Conservation (phyloP, 2,797 vertebrate genomes). For the Eulemur rubriventer region DNA sequence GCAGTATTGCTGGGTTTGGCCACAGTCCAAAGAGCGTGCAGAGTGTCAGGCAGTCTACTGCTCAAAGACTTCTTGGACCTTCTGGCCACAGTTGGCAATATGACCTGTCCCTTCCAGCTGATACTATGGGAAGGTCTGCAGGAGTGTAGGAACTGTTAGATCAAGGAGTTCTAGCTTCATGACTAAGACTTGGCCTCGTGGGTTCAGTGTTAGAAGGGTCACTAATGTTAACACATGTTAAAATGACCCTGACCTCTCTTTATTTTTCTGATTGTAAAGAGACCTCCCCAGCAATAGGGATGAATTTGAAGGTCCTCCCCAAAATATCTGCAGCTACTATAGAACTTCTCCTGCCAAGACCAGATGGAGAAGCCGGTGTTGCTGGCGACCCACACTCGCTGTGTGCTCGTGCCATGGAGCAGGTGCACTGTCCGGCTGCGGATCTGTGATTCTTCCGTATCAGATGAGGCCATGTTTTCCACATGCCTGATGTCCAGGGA, state of each 20-base stretch:
- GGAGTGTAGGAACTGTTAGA: neutral
- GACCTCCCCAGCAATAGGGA: neutral
- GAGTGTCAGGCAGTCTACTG: neutral
- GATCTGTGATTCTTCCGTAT: neutral
- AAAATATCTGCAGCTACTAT: neutral
- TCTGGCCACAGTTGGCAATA: neutral
- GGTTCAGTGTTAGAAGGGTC: neutral
- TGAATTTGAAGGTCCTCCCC: neutral
- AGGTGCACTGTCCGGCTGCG: neutral
- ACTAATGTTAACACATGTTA: neutral
- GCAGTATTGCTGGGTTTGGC: neutral
- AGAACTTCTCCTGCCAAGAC: constrained; percentile 29
- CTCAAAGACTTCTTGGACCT: neutral
- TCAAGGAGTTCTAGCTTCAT: neutral
- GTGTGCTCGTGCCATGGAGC: neutral
- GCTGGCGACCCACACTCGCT: neutral
- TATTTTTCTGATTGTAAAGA: neutral
- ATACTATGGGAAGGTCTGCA: neutral
- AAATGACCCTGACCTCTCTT: neutral
- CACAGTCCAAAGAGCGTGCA: neutral
- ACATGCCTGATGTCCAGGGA: neutral
- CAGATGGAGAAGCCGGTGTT: neutral
- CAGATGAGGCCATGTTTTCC: neutral
- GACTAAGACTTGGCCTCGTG: neutral
- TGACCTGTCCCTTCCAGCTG: neutral